A percentile compares a stretch with the other conserved stretches of the same genome.
phyloP scores from a whole-genome alignment of 2,888 invertebrate genomes.

The Eupithecia exiguata region DNA sequence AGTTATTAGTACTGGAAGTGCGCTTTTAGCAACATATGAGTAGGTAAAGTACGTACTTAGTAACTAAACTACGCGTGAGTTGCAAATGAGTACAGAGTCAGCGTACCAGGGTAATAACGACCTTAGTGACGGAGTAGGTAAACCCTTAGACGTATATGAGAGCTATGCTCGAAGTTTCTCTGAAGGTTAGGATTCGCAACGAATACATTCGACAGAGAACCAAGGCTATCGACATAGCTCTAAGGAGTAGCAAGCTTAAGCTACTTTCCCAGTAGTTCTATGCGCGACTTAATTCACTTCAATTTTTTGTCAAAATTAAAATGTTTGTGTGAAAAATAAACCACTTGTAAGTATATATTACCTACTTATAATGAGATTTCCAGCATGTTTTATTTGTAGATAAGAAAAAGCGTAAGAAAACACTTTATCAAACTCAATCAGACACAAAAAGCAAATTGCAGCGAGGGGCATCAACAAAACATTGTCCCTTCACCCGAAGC shows the following conservation, averaged over 20 bases:
- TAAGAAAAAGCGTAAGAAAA: neutral
- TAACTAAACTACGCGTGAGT: neutral
- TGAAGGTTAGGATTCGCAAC: no score
- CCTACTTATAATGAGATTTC: no score
- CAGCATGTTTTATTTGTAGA: no score
- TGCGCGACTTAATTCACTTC: no score
- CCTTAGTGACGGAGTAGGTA: neutral
- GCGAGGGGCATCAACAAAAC: neutral
- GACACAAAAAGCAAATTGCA: neutral
- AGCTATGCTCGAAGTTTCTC: no score
- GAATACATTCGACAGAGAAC: no score
- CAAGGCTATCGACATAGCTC: no score
- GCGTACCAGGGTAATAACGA: neutral
- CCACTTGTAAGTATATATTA: no score
- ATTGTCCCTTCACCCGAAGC: neutral
- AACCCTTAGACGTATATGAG: neutral
- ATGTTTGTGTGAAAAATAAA: no score
- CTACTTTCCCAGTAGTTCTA: no score
- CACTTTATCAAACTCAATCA: neutral
- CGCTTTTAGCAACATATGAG: conserved; percentile 37
- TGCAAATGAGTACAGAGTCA: neutral
- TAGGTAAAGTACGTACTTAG: conserved; percentile 10
- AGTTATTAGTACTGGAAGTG: conserved; percentile 68
- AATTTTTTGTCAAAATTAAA: no score
- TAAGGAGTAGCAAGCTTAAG: no score